Conservation (phyloP, 2,113 vertebrate genomes). For the Nycticorax nycticorax region DNA sequence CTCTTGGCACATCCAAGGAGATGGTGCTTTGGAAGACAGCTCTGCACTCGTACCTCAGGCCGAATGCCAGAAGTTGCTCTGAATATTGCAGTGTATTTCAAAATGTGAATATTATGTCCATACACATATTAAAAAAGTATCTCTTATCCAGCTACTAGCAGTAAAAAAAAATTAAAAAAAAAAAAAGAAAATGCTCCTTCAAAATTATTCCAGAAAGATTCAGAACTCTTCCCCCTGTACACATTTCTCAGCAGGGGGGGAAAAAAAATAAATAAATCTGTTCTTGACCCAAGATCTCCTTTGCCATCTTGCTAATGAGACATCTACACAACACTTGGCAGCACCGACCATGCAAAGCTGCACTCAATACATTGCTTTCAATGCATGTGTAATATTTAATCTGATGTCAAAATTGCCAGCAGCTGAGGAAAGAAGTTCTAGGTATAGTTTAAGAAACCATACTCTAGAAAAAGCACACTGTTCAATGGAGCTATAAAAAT, state of each 20-base stretch:
- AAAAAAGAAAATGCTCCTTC: background rate
- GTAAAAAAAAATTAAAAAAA: background rate
- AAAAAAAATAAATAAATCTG: too few relatives aligned
- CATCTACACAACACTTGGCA: background rate
- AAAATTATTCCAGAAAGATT: background rate
- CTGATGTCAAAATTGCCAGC: background rate
- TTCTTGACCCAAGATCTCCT: background rate
- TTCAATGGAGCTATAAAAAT: constrained; percentile 23
- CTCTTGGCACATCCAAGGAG: background rate
- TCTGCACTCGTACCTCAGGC: background rate
- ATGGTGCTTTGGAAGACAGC: background rate
- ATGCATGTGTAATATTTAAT: background rate
- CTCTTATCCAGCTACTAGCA: background rate
- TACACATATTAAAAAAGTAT: background rate
- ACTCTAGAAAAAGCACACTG: background rate
- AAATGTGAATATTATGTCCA: background rate
- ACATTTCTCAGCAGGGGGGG: background rate
- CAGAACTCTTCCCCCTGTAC: background rate
- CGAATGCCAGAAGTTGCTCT: background rate
- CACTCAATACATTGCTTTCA: background rate
- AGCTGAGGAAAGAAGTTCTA: background rate
- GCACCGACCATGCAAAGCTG: background rate
- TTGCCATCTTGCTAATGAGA: background rate
- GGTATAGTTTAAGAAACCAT: background rate
- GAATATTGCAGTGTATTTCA: background rate